Base-by-base conservation (phyloP, 2,888 invertebrate genomes). In the Diabrotica balteata region DNA sequence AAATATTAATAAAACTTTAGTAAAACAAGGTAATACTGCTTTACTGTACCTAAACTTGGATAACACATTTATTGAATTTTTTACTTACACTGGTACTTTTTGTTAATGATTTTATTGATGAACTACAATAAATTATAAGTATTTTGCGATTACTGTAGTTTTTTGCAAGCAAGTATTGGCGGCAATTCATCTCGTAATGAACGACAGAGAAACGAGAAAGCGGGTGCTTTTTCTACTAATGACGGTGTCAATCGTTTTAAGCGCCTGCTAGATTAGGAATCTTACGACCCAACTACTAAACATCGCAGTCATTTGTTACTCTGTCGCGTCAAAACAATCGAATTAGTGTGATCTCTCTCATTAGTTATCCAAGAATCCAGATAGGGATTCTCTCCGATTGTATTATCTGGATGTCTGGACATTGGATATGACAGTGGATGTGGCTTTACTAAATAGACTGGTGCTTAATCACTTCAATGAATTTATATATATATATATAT, bases 141-240 rank as follows among this genome's bases (percentile, higher is more conserved):
- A 32, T 32, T 32, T 32, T 32, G 32, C 32, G 32, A 32, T 32
- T 32, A 32, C 32, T 32, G 4, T 32, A 32, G 32, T 32, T 32
- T 32, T 32, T 32, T 32, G 32, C 32, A 32, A 32, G 32, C 32
- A 32, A 32, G 32, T 32, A 32, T 32, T 32, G 32, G 32, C 32
- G 32, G 32, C 32, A 32, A 32, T 32, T 32, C 32, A 32, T 32
- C 32, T 59, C 5, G 8, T 52, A 51, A 57, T 55, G 62, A 62
- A 55, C 50, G 58, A 71, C 67, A 71, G 73, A 72, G 76, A 75
- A 75, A 76, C 73, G 72, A 73, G 72, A 76, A 78, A 80, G 78
- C 76, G 80, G 80, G 80, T 71, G 74, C 73, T 78, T 79, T 80
- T 80, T 79, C 78, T 72, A 73, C 75, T 79, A 80, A 80, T 77